phyloP scores from a whole-genome alignment of 1,140 invertebrate genomes.

The Phortica variegata region DNA sequence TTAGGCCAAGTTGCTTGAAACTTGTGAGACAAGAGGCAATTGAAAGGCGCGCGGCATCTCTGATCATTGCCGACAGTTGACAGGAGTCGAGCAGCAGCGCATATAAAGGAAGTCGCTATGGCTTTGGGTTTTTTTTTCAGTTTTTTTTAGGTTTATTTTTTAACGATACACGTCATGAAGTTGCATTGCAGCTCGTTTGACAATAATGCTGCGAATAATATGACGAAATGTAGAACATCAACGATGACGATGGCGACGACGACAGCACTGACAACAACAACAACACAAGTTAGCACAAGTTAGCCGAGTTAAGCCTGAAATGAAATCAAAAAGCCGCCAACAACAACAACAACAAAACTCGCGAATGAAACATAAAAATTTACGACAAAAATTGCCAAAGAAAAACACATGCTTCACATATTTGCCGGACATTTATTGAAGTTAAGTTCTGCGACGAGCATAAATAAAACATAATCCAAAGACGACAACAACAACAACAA shows the following conservation, averaged over 20 bases:
- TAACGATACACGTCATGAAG: constrained; percentile 4
- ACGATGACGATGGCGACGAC: constrained; percentile 34
- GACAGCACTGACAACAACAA: background rate
- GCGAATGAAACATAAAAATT: constrained; percentile 49
- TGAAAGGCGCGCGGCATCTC: constrained; percentile 14
- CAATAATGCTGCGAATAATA: constrained; percentile 56
- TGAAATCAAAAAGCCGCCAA: constrained; percentile 4
- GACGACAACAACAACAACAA: constrained; percentile 17
- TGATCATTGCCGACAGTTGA: constrained; percentile 26
- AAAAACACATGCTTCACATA: constrained; percentile 58
- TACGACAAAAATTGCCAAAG: constrained; percentile 54
- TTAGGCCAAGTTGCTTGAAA: background rate
- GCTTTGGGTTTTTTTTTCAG: background rate
- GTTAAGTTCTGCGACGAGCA: constrained; percentile 52
- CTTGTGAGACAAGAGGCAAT: too few species aligned
- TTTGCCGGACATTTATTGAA: constrained; percentile 57
- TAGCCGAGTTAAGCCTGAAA: constrained; percentile 9
- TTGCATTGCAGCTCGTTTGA: constrained; percentile 21
- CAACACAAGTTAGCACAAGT: background rate
- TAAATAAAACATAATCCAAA: constrained; percentile 57
- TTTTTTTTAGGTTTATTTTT: background rate
- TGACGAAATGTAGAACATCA: constrained; percentile 55
- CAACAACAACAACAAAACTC: background rate
- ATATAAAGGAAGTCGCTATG: background rate
- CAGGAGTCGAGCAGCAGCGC: too few species aligned